A percentile compares a stretch with the other conserved stretches of the same genome.
These are phyloP conservation scores for Aythya baeri DNA, from an alignment of 2,113 vertebrate genomes.

Conservation along the genomic window DNA sequence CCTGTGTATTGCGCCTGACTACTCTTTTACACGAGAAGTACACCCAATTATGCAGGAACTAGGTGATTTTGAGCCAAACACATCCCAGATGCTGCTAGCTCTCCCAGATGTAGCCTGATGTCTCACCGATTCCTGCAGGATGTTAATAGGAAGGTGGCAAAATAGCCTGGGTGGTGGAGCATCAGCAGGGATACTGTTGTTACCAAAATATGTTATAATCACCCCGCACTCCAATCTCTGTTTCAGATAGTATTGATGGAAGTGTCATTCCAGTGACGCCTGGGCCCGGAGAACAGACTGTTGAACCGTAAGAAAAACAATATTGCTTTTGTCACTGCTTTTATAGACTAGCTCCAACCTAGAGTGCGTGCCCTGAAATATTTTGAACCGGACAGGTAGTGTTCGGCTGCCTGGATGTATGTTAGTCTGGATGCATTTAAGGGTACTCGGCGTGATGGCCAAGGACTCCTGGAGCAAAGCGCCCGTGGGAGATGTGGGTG, in stretches of 20 bases:
- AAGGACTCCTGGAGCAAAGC: neutral
- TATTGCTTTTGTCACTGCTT: neutral
- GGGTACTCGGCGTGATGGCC: neutral
- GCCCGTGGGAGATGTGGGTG: neutral
- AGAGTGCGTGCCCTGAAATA: neutral
- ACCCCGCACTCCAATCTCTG: slow-evolving; percentile 24
- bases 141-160: neutral
- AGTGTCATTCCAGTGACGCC: slow-evolving; percentile 74
- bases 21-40: neutral
- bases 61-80: neutral
- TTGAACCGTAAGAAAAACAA: slow-evolving; percentile 86
- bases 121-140: neutral
- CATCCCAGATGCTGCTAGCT: neutral
- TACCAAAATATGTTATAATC: neutral
- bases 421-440: neutral
- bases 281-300: slow-evolving; percentile 81
- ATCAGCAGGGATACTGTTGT: neutral
- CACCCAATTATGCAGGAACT: neutral
- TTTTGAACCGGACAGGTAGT: neutral
- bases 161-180: neutral
- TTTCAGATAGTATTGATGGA: slow-evolving; percentile 83
- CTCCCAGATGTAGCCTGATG: neutral
- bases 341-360: neutral
- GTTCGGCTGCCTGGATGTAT: neutral
- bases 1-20: neutral